These are phyloP conservation scores for Apodemia duryi DNA, from an alignment of 2,888 invertebrate genomes.

Conservation along the genomic window DNA sequence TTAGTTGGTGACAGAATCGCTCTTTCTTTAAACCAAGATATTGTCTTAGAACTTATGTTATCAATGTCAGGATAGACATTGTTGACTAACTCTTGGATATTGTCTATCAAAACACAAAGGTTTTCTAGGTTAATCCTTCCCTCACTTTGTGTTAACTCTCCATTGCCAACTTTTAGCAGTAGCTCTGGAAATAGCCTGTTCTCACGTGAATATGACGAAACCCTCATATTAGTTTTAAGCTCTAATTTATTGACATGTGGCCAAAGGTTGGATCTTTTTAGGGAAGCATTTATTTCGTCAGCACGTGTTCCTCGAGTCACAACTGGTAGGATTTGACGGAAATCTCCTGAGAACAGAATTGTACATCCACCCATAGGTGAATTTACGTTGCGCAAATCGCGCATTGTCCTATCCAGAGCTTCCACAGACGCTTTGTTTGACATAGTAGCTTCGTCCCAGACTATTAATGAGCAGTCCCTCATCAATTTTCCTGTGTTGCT, in stretches of 20 bases:
- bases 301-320: conserved; percentile 34
- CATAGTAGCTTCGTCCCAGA: conserved; percentile 37
- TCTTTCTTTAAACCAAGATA: conserved; percentile 35
- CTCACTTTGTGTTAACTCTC: conserved; percentile 32
- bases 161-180: conserved; percentile 22
- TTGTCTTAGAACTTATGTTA: conserved; percentile 33
- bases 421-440: conserved; percentile 36
- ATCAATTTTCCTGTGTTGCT: conserved; percentile 36
- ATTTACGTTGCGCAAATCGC: conserved; percentile 34
- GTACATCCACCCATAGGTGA: conserved; percentile 34
- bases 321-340: conserved; percentile 36
- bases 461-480: conserved; percentile 35
- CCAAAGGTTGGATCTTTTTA: conserved; percentile 34
- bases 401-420: conserved; percentile 38
- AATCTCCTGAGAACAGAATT: conserved; percentile 35
- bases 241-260: conserved; percentile 34
- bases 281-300: conserved; percentile 35
- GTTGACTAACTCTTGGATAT: conserved; percentile 27
- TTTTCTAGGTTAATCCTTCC: conserved; percentile 17
- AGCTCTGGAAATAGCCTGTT: conserved; percentile 35
- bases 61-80: conserved; percentile 35
- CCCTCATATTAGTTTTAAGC: conserved; percentile 29
- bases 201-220: conserved; percentile 30
- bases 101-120: conserved; percentile 28
- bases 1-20: conserved; percentile 36